Base-by-base conservation (phyloP, 2,113 vertebrate species). In the Cyprinus carpio region DNA sequence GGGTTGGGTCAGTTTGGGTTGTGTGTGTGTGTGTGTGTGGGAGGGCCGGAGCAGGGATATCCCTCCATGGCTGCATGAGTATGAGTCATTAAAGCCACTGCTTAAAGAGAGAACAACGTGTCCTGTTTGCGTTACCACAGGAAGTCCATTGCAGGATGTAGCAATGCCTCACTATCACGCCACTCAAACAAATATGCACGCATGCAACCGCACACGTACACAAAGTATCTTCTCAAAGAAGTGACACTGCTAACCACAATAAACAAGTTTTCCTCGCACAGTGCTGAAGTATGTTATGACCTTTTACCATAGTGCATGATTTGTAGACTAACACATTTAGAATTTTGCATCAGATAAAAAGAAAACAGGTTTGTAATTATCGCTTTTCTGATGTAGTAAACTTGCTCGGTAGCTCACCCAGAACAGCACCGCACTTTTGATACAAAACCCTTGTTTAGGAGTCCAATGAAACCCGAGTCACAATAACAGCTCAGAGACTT, bases 101-200 rank as follows among this genome's bases (percentile, higher is more conserved):
- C 80, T 87, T 49, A 81, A 65, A 82, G 60, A 82, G 80, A 83
- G 92, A 93, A 95, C 92, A 91, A 86, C 67, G 56, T 54, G 91
- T 94, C 87, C 94, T 92, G 90, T 93, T 92, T 93, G 88, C 62
- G 49, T 85, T 87, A 88, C 89, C 83, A 84, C 89, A 92, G 91
- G 92, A 94, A 93, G 89, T 85, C 64, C 77, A 75, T 64, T 86
- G 64, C 89, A 90, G 89, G 91, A 91, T 78, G 89, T 75, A 85
- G 79, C 92, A 87, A 87, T 71, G 62, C 64, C 80, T 85, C 87
- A 84, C 43, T 81, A 84, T 89, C 69, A 87, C 84, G n/a, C 62
- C 67, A 75, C 54, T n/a, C 31, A 11, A 34, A 82, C 64, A 75
- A 62, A 76, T 54, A 74, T 40, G 74, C 60, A 58, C 75, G 43